Conservation (phyloP, 2,797 vertebrate genomes). For the Syngnathus acus region DNA sequence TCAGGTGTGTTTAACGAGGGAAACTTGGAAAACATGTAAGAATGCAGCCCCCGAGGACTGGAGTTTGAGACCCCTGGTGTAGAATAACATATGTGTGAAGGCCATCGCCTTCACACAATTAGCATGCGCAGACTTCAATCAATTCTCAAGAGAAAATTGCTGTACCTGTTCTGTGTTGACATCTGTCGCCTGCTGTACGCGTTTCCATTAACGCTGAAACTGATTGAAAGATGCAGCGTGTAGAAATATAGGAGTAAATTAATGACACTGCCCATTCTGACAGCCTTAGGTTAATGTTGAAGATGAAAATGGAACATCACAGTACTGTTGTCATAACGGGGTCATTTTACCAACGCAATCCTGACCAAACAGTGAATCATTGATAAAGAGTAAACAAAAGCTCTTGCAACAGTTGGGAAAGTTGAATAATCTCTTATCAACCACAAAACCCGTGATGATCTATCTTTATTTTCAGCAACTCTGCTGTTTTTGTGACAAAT, state of each 20-base stretch:
- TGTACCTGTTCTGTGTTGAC: slow-evolving; percentile 41
- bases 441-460: not conserved
- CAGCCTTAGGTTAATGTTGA: slow-evolving; percentile 10
- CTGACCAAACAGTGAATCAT: slow-evolving; percentile 61
- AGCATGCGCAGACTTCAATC: not conserved
- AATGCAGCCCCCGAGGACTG: too few relatives aligned
- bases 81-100: too few relatives aligned
- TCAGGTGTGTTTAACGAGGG: too few relatives aligned
- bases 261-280: slow-evolving; percentile 35
- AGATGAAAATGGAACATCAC: slow-evolving; percentile 10
- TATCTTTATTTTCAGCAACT: not conserved
- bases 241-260: slow-evolving; percentile 31
- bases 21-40: too few relatives aligned
- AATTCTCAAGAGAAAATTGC: slow-evolving; percentile 18
- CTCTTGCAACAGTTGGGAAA: slow-evolving; percentile 34
- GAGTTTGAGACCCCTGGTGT: too few relatives aligned
- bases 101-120: not conserved
- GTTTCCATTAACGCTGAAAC: slow-evolving; percentile 10
- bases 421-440: slow-evolving; percentile 13
- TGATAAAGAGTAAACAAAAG: slow-evolving; percentile 62
- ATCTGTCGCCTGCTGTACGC: slow-evolving; percentile 25
- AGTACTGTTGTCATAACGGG: slow-evolving; percentile 18
- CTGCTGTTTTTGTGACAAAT: too few relatives aligned
- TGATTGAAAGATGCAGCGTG: slow-evolving; percentile 27
- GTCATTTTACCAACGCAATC: slow-evolving; percentile 12